Evolutionary conservation across 2,888 invertebrate genomes (phyloP), one percentile per base, ranked within the genome.

Genomic region (Steinernema scapterisci): DNA sequence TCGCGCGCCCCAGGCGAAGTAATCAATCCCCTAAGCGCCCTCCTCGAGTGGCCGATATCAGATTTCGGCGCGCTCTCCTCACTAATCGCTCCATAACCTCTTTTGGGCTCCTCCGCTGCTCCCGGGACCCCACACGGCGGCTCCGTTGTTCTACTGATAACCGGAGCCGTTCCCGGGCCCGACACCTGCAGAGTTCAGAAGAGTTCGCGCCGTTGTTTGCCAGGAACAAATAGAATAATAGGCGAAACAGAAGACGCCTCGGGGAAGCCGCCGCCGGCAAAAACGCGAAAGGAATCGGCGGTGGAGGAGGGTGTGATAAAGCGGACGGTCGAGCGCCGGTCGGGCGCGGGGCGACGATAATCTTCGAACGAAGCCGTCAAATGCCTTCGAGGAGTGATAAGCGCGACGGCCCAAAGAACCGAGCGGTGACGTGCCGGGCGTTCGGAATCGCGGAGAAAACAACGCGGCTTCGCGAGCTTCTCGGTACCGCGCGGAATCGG

Each of bases 221-320:
- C 38, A 63, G 63, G 63, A 63, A 63, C 63, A 63, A 63, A 63
- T 63, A 63, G 31, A 63, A 63, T 63, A 63, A 63, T 63, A 63
- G 25, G 63, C 54, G 54, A 54, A 54, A 13, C 63, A 25, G 31
- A 63, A 25, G 63, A 27, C 63, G 63, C 63, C 31, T 63, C 63
- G 63, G 63, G 48, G 63, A 63, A 19, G 31, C 31, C 19, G 9
- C 63, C 27, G 16, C 38, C 31, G 31, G 27, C 27, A 27, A 63
- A 63, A 63, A 63, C 21, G 63, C 27, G 63, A 63, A 38, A 38
- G 25, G 63, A 63, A 63, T 63, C 63, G 63, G 11, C 31, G 63
- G 31, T 27, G 63, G 27, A 25, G 63, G 16, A 38, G 63, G 54
- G 63, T 48, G 63, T 25, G 63, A 63, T 63, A 63, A 63, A 63